Evolutionary conservation across 2,113 vertebrate genomes (phyloP), one percentile per base, ranked within the genome.

Genomic region (Leuciscus idus): DNA sequence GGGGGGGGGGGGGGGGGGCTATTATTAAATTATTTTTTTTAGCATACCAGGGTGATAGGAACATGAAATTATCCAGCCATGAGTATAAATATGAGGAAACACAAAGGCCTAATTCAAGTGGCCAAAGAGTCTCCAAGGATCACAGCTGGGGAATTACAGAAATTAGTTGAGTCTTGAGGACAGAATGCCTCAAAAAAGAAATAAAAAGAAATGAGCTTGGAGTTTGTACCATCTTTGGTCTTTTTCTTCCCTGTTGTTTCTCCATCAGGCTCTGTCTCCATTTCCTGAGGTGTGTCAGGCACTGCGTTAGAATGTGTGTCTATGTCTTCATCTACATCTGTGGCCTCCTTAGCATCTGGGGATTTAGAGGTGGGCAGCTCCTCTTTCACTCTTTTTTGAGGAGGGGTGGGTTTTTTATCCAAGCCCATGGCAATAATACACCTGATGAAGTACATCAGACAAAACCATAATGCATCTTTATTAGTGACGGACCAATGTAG

Each of bases 371-470:
- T 55, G 2, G 89, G 86, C 12, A 87, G 85, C 3, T 91, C 89
- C 26, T 95, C 94, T 86, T 92, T 93, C 23, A 70, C 30, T 86
- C 90, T 95, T 85, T 90, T 95, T 64, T 95, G 96, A 64, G 95
- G 94, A 87, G 94, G 93, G 48, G 76, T 91, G 0, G 94, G 92
- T 83, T 95, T 97, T 90, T 95, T 97, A 91, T 98, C 97, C 90
- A 98, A 91, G 8, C 95, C 96, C 96, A 96, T 95, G 0, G 96
- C 94, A 85, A 97, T 95, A 84, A 99, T 96, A 89, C 98, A 99
- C 89, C 98, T 99, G 55, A 23, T 43, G 57, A 85, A 52, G 6
- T 4, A 84, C 6, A 68, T 59, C 33, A 59, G 6, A 59, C 50
- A 57, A 21, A 73, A 55, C 15, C 19, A 57, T 52, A 52, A 83